A percentile compares a stretch with the other conserved stretches of the same genome.
Conservation (phyloP, 2,888 invertebrate genomes). For the Drosophila rellima region DNA sequence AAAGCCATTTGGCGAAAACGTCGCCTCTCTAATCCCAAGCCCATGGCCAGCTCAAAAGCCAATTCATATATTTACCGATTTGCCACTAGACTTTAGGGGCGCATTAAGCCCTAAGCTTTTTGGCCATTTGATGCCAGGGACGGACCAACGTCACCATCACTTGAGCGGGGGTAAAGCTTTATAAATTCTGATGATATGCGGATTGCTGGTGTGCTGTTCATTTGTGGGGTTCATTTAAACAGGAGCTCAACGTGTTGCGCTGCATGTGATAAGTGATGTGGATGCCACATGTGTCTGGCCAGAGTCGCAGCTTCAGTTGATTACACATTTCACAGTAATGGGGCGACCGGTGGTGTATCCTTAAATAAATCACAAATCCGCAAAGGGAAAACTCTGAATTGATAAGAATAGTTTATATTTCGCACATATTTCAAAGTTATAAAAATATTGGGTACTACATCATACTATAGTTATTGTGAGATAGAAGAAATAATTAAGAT, state of each 20-base stretch:
- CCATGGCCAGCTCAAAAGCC: conserved; percentile 68
- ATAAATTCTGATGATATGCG: conserved; percentile 70
- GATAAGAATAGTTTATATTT: conserved; percentile 11
- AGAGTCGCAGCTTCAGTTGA: conserved; percentile 4
- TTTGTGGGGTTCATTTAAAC: conserved; percentile 12
- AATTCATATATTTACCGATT: conserved; percentile 79
- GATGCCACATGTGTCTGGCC: conserved; percentile 21
- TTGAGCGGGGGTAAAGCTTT: conserved; percentile 46
- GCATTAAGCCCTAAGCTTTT: conserved; percentile 57
- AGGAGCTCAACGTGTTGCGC: conserved; percentile 37
- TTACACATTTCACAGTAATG: conserved; percentile 2
- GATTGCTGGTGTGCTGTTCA: conserved; percentile 25
- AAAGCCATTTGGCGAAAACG: conserved; percentile 73
- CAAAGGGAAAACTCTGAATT: conserved; percentile 1
- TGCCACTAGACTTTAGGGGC: conserved; percentile 62
- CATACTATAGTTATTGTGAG: too few species aligned
- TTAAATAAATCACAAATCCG: conserved; percentile 3
- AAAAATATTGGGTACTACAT: neutral
- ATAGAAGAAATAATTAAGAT: too few species aligned
- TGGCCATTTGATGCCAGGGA: conserved; percentile 39
- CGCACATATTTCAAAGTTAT: neutral
- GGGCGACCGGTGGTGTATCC: neutral
- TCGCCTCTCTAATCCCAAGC: conserved; percentile 56
- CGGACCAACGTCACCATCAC: conserved; percentile 7
- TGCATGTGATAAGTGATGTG: conserved; percentile 26